phyloP scores from a whole-genome alignment of 2,888 invertebrate species.

The Drosophila borborema region DNA sequence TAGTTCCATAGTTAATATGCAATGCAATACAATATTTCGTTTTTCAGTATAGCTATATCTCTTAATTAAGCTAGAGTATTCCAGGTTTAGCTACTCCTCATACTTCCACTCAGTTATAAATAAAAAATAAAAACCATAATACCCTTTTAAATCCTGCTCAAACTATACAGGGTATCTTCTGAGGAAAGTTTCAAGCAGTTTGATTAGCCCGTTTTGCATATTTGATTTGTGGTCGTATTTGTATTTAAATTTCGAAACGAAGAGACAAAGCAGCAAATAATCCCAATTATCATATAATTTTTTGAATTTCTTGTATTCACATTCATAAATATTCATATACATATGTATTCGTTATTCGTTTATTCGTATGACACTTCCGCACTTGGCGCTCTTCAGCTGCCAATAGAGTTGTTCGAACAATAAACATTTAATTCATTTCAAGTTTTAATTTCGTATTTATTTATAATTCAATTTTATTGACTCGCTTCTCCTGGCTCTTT shows the following conservation, averaged over 20 bases:
- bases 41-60: too few relatives aligned
- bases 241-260: slow-evolving; percentile 38
- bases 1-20: too few relatives aligned
- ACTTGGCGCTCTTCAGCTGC: slow-evolving; percentile 4
- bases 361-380: slow-evolving; percentile 26
- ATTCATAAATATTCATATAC: slow-evolving; percentile 61
- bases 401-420: slow-evolving; percentile 6
- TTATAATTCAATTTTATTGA: slow-evolving; percentile 36
- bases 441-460: slow-evolving; percentile 46
- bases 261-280: slow-evolving; percentile 44
- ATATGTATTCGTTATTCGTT: slow-evolving; percentile 8
- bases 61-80: too few relatives aligned
- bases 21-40: too few relatives aligned
- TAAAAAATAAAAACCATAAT: too few relatives aligned
- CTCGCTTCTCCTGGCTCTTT: not conserved
- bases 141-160: not conserved
- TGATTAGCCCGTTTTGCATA: slow-evolving; percentile 52
- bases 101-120: too few relatives aligned
- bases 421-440: slow-evolving; percentile 28
- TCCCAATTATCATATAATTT: slow-evolving; percentile 50
- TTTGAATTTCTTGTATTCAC: slow-evolving; percentile 18
- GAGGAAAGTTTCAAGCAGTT: slow-evolving; percentile 14
- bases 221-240: slow-evolving; percentile 40
- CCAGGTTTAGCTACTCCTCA: too few relatives aligned
- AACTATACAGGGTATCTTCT: not conserved